These are phyloP conservation scores for Brachypodius melanocephalos DNA, from an alignment of 2,113 vertebrate genomes.

Conservation along the genomic window DNA sequence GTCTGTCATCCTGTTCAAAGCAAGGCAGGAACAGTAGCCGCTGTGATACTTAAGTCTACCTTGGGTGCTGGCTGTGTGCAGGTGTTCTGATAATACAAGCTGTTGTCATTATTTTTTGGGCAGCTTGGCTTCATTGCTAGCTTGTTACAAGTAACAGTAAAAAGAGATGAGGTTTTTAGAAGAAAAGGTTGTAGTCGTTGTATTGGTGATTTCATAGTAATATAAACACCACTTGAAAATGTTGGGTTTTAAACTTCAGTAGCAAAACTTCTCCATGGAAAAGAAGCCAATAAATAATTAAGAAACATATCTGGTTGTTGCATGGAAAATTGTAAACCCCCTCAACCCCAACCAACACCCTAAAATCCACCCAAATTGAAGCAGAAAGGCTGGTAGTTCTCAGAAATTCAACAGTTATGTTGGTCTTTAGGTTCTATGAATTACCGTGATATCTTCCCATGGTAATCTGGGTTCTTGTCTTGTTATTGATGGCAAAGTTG, in stretches of 20 bases:
- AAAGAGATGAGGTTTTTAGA: not conserved
- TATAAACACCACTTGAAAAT: not conserved
- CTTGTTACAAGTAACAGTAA: not conserved
- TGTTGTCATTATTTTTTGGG: not conserved
- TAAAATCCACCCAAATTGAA: not conserved
- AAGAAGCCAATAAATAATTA: not conserved
- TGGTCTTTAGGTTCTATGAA: not conserved
- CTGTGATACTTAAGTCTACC: not conserved
- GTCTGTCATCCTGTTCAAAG: conserved; percentile 60
- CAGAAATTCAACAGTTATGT: not conserved
- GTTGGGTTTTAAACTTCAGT: not conserved
- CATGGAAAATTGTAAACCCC: not conserved
- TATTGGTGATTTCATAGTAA: not conserved
- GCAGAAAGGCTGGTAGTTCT: not conserved
- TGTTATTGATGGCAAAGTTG: not conserved
- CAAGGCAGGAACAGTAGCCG: conserved; percentile 18
- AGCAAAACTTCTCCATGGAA: not conserved
- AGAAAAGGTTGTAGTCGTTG: not conserved
- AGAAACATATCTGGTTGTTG: not conserved
- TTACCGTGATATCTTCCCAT: not conserved
- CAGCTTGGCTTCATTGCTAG: not conserved
- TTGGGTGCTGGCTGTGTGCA: not conserved
- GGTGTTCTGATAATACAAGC: not conserved
- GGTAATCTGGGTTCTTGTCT: not conserved
- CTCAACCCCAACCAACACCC: not conserved